Evolutionary conservation across 1,140 invertebrate species (phyloP), one percentile per base, ranked within the genome.

Genomic region (Solenopsis invicta): DNA sequence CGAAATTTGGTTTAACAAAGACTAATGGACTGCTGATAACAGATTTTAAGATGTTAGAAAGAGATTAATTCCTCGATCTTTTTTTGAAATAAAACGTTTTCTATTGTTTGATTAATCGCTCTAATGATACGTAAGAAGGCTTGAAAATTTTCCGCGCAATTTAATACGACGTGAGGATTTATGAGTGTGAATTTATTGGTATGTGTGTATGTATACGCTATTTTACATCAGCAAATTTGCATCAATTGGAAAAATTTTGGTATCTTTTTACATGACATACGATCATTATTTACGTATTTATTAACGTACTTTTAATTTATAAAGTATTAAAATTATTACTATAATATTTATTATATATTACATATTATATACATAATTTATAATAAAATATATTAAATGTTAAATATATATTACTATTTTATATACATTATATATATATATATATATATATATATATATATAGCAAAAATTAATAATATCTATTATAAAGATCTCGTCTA

Each of bases 61-160:
- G 5, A 72, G 29, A 72, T 54, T 24, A 54, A 54, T 37, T 18
- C 6, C 10, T 52, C 10, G 18, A 54, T n/a, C 18, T 48, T 62
- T 13, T 0, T 29, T 29, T 2, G 29, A 6, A 48, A 13, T 0
- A n/a, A 45, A 76, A 62, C 48, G 34, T 62, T 48, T 62, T 77
- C 8, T 24, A 24, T 6, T 2, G 3, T 8, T 62, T 78, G 24
- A 48, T 64, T 78, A 34, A 16, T 61, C 8, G 74, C 2, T 29
- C n/a, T 1, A 45, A 6, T 18, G 24, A 18, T 2, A 6, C 3
- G n/a, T 34, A 4, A 0, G 24, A 12, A 10, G 8, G 6, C 8
- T 34, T 64, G 75, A 34, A 48, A 78, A 78, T 29, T 78, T 78
- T 64, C 75, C 18, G 16, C 41, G 21, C 24, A 50, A 78, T 64